These are phyloP conservation scores for Caranx melampygus DNA, from an alignment of 2,113 vertebrate genomes.

Conservation along the genomic window DNA sequence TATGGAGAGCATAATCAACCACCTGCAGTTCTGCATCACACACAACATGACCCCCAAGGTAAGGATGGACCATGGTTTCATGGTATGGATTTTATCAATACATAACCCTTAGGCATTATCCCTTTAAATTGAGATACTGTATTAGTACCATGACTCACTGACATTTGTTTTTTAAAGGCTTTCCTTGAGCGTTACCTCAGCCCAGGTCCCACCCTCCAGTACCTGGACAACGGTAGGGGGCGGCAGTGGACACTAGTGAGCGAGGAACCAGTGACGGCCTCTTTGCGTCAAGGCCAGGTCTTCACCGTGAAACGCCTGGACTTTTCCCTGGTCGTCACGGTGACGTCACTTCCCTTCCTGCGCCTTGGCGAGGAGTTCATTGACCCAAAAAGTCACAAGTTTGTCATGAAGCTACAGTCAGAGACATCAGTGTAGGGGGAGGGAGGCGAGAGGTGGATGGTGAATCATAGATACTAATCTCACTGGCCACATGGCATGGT, in stretches of 20 bases:
- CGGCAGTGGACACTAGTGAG: conserved; percentile 95
- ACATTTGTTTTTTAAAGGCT: conserved; percentile 71
- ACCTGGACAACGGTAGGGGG: conserved; percentile 90
- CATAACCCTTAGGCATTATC: neutral
- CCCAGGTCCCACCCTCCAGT: conserved; percentile 92
- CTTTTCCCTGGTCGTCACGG: conserved; percentile 92
- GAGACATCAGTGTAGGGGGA: conserved; percentile 90
- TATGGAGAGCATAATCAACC: conserved; percentile 97
- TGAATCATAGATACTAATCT: fast-evolving
- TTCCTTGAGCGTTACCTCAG: conserved; percentile 93
- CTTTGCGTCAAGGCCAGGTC: conserved; percentile 88
- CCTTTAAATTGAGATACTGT: too few species aligned
- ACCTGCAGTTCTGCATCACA: conserved; percentile 96
- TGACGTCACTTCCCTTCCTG: conserved; percentile 90
- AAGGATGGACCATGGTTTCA: neutral
- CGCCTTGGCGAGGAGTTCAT: conserved; percentile 92
- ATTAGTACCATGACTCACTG: too few species aligned
- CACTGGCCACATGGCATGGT: neutral
- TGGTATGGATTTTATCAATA: neutral
- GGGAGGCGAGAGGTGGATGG: neutral
- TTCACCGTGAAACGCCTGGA: conserved; percentile 91
- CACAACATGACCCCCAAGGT: conserved; percentile 97
- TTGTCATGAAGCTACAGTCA: conserved; percentile 95
- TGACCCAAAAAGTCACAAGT: conserved; percentile 97
- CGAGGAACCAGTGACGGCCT: conserved; percentile 91